phyloP scores from a whole-genome alignment of 2,113 vertebrate species.

The Cynocephalus volans region DNA sequence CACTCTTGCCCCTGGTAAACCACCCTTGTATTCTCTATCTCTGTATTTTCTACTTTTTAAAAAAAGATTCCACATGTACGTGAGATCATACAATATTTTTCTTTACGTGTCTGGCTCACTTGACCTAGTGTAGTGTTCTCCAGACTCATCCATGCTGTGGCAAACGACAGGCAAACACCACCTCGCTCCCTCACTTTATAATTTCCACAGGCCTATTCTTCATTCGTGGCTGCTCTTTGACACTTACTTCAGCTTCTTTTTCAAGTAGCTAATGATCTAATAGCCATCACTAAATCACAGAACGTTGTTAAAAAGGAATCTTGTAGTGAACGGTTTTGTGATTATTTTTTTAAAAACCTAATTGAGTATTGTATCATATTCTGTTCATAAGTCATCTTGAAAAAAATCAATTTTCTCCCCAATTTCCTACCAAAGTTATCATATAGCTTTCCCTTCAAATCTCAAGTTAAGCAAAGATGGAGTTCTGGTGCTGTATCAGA shows the following conservation, averaged over 20 bases:
- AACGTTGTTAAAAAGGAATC: constrained; percentile 30
- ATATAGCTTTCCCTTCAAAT: constrained; percentile 44
- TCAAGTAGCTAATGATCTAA: not conserved
- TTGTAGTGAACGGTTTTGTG: not conserved
- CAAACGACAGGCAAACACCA: not conserved
- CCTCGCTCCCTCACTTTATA: not conserved
- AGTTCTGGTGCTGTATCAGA: not conserved
- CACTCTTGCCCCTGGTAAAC: not conserved
- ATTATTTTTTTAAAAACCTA: constrained; percentile 46
- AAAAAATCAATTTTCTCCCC: not conserved
- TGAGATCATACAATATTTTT: not conserved
- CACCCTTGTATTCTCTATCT: not conserved
- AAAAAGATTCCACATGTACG: too few species aligned
- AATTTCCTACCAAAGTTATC: constrained; percentile 27
- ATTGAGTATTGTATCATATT: not conserved
- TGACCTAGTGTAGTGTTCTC: not conserved
- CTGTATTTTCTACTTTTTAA: not conserved
- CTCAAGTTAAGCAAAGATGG: not conserved
- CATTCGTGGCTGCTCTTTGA: not conserved
- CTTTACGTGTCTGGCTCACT: not conserved
- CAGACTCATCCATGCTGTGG: not conserved
- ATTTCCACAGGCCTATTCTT: not conserved
- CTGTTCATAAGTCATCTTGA: constrained; percentile 4
- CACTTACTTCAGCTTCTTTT: not conserved
- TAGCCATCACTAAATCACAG: not conserved